Conservation (phyloP, 2,888 invertebrate genomes). For the Yponomeuta plumbellus region DNA sequence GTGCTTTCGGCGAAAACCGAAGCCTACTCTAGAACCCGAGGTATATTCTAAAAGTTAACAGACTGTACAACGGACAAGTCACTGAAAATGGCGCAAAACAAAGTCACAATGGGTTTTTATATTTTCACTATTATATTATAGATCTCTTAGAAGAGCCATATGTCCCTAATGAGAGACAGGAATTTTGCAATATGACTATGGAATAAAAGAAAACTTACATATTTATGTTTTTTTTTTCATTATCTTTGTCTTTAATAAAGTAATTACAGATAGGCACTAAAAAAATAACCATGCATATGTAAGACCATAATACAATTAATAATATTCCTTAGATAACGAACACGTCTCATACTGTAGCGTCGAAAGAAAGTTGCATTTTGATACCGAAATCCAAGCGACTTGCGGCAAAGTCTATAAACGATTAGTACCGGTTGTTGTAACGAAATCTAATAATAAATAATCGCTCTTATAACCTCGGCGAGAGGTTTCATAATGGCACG, state of each 20-base stretch:
- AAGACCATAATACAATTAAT: slow-evolving; percentile 72
- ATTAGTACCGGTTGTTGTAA: slow-evolving; percentile 27
- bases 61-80: no score
- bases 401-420: slow-evolving; percentile 23
- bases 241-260: slow-evolving; percentile 77
- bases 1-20: no score
- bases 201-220: slow-evolving; percentile 59
- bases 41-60: no score
- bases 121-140: no score
- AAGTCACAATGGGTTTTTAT: no score
- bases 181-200: slow-evolving; percentile 17
- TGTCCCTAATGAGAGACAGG: no score
- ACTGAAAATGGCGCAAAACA: no score
- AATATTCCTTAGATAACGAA: slow-evolving; percentile 66
- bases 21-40: no score
- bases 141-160: no score
- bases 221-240: slow-evolving; percentile 58
- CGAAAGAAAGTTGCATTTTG: slow-evolving; percentile 20
- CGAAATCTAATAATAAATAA: slow-evolving; percentile 4
- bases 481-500: slow-evolving; percentile 20
- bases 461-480: slow-evolving; percentile 7
- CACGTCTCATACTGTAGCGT: slow-evolving; percentile 37
- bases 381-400: slow-evolving; percentile 18
- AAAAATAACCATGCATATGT: slow-evolving; percentile 76
- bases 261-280: slow-evolving; percentile 77